Percentiles rank a stretch among this genome's conserved stretches.
Evolutionary conservation across 2,797 vertebrate genomes (phyloP).

Genomic region (Microctenopoma stevenorrisi): DNA sequence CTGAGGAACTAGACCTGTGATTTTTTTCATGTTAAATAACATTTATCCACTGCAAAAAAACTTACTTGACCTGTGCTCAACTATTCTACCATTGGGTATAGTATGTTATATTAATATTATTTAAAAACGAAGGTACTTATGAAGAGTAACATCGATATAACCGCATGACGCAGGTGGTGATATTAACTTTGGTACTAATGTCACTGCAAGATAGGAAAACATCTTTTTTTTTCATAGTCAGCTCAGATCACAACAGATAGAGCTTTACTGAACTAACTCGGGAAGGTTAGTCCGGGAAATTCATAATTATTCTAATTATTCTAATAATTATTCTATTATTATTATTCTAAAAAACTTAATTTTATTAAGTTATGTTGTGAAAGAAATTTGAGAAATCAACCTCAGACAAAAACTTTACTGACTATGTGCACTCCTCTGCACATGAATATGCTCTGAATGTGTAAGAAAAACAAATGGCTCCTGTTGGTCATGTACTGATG

Average conservation of each 20-base stretch:
- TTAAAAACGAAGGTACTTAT: constrained; percentile 38
- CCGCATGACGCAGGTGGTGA: not conserved
- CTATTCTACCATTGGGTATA: constrained; percentile 9
- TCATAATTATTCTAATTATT: too few relatives aligned
- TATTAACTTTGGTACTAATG: not conserved
- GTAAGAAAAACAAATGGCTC: not conserved
- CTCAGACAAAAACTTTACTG: not conserved
- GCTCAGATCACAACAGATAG: too few relatives aligned
- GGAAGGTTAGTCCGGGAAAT: too few relatives aligned
- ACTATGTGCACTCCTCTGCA: not conserved
- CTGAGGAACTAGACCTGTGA: constrained; percentile 11
- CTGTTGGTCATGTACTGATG: not conserved
- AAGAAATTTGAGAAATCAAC: not conserved
- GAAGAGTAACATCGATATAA: not conserved
- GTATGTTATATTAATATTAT: constrained; percentile 30
- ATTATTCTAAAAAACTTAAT: too few relatives aligned
- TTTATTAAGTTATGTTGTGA: too few relatives aligned
- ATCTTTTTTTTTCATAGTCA: too few relatives aligned
- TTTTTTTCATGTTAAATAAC: constrained; percentile 41
- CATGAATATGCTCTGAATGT: not conserved
- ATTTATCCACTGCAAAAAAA: constrained; percentile 48
- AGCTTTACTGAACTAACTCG: too few relatives aligned
- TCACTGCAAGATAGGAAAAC: too few relatives aligned
- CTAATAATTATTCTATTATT: too few relatives aligned
- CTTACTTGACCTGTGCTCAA: constrained; percentile 27